Base-by-base conservation (phyloP, 1,140 invertebrate species). In the Meloidogyne exigua region DNA sequence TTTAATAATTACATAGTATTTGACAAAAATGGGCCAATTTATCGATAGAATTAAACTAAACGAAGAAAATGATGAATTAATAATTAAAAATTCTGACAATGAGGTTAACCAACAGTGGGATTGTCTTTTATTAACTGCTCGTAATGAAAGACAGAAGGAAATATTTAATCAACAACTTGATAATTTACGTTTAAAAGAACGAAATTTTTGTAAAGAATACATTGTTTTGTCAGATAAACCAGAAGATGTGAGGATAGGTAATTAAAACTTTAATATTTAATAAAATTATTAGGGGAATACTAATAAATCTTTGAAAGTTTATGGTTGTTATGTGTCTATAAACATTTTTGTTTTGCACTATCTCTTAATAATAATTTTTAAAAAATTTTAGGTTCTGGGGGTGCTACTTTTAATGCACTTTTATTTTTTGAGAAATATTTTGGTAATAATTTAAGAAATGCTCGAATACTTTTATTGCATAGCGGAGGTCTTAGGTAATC, bases 141-240 rank as follows among this genome's bases (percentile, higher is more conserved):
- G 71, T 7, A 73, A 73, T 73, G 21, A 42, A 21, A 65, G 18
- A 32, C 71, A 73, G 13, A 49, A 57, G 9, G 3, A 63, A 28
- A 36, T 65, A 65, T 73, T 73, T n/a, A 36, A 25, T 39, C 36
- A 64, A 23, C 57, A 73, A 73, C 18, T 73, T 18, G 11, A 13
- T 18, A 21, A 65, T 64, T 49, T 73, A 13, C 71, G 57, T 12
- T 73, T 73, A 23, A 32, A 28, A 21, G 71, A 73, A 36, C 42
- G 28, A 36, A 73, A 73, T 62, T 63, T 73, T 57, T 73, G 71
- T 63, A 32, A 26, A 23, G 57, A 63, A 63, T 64, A 42, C 26
- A 18, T 73, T 73, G 71, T 73, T 28, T 65, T 73, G 39, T 57
- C 42, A n/a, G 71, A 73, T n/a, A 26, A 42, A 65, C 71, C 71